Percentiles rank a stretch among this genome's conserved stretches.
These are phyloP conservation scores for Vanessa atalanta DNA, from an alignment of 1,140 invertebrate species.

Conservation along the genomic window DNA sequence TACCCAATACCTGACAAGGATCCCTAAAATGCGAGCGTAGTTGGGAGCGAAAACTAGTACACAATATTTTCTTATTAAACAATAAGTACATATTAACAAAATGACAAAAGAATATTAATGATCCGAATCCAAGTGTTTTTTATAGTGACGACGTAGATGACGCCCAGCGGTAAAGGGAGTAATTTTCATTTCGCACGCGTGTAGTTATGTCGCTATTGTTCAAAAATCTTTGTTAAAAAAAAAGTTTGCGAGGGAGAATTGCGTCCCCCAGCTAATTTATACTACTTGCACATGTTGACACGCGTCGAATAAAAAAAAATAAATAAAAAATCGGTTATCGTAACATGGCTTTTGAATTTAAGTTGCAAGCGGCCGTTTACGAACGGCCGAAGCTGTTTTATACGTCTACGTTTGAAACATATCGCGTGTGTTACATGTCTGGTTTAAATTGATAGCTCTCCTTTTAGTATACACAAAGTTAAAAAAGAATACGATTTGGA, in stretches of 20 bases:
- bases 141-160: slow-evolving; percentile 21
- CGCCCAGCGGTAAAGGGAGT: slow-evolving; percentile 56
- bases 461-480: slow-evolving; percentile 40
- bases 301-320: slow-evolving; percentile 70
- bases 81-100: not conserved
- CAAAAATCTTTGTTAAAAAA: slow-evolving; percentile 73
- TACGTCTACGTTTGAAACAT: slow-evolving; percentile 9
- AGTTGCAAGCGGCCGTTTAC: slow-evolving; percentile 46
- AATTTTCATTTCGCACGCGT: slow-evolving; percentile 72
- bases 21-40: too few relatives aligned
- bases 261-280: slow-evolving; percentile 76
- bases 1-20: too few relatives aligned
- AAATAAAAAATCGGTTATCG: slow-evolving; percentile 64
- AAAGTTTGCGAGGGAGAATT: slow-evolving; percentile 72
- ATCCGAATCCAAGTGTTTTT: slow-evolving; percentile 29
- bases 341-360: slow-evolving; percentile 73
- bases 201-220: slow-evolving; percentile 77
- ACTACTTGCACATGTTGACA: slow-evolving; percentile 78
- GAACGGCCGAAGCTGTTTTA: slow-evolving; percentile 5
- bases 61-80: not conserved
- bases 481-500: slow-evolving; percentile 19
- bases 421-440: slow-evolving; percentile 48
- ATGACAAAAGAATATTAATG: slow-evolving; percentile 19
- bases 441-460: slow-evolving; percentile 54
- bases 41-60: too few relatives aligned